A percentile compares a stretch with the other conserved stretches of the same genome.
Evolutionary conservation across 1,140 invertebrate genomes (phyloP).

Genomic region (Penaeus chinensis): DNA sequence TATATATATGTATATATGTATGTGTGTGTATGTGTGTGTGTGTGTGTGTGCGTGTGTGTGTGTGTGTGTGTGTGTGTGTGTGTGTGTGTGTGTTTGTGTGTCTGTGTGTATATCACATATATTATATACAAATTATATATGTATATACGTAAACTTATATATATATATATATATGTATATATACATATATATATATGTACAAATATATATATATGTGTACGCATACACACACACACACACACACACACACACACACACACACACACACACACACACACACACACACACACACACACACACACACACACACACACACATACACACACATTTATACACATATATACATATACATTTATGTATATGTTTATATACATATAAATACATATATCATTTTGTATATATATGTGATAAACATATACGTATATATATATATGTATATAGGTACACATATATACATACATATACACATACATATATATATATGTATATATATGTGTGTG

Average conservation of each 20-base stretch:
- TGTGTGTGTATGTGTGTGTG: background rate
- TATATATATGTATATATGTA: conserved; percentile 12
- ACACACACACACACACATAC: background rate
- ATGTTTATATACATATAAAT: conserved; percentile 2
- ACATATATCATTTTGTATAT: background rate
- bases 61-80: conserved; percentile 5
- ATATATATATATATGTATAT: background rate
- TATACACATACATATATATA: background rate
- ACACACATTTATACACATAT: too few relatives aligned
- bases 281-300: background rate
- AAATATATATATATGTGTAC: background rate
- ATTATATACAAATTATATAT: background rate
- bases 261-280: background rate
- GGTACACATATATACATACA: background rate
- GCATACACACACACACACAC: conserved; percentile 20
- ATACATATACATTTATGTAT: too few relatives aligned
- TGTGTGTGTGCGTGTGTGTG: background rate
- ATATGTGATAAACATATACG: too few relatives aligned
- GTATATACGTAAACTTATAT: conserved; percentile 2
- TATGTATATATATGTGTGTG: background rate
- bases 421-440: background rate
- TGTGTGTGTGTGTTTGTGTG: conserved; percentile 1
- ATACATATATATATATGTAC: background rate
- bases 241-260: background rate
- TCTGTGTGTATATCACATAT: background rate